Conservation (phyloP, 2,113 vertebrate genomes). For the Phrynosoma platyrhinos region DNA sequence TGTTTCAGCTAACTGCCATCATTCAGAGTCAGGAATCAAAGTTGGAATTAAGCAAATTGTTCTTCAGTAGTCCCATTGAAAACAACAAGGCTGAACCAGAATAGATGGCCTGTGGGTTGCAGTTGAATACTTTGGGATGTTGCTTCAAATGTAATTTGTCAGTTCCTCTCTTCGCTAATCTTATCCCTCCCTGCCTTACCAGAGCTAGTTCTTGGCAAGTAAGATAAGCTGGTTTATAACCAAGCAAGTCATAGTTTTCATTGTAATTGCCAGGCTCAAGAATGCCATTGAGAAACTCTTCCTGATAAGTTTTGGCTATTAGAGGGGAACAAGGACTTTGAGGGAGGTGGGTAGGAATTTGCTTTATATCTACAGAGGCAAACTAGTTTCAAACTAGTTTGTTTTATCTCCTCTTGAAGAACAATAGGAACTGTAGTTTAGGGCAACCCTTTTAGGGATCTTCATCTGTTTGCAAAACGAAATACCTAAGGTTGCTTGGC, state of each 20-base stretch:
- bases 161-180: background rate
- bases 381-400: background rate
- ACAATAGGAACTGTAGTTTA: background rate
- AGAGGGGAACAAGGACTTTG: background rate
- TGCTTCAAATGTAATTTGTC: background rate
- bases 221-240: background rate
- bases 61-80: background rate
- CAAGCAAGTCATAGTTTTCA: background rate
- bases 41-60: background rate
- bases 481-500: background rate
- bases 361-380: background rate
- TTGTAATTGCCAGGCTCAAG: background rate
- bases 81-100: background rate
- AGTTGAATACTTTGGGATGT: background rate
- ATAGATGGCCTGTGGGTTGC: background rate
- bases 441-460: background rate
- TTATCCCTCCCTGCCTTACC: background rate
- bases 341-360: background rate
- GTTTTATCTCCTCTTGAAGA: background rate
- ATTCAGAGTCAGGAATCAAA: background rate
- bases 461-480: background rate
- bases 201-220: slow-evolving; percentile 1
- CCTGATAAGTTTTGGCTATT: background rate
- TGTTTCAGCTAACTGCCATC: background rate
- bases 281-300: background rate